These are phyloP conservation scores for Eristalis intricaria DNA, from an alignment of 2,888 invertebrate species.

Conservation along the genomic window DNA sequence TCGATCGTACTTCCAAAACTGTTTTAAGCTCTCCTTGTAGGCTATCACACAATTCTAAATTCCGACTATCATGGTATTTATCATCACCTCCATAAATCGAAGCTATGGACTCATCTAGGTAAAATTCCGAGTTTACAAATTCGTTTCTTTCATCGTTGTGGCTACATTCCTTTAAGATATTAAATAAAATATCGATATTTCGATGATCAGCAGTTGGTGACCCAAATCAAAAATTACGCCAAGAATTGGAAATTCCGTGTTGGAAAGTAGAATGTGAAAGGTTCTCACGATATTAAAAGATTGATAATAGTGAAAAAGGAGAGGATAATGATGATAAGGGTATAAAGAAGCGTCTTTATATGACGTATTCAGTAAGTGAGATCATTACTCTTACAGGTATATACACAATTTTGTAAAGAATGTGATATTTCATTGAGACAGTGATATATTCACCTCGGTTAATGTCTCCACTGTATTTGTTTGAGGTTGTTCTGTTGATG, in stretches of 20 bases:
- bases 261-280: not conserved
- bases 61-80: slow-evolving; percentile 17
- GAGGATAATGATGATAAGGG: not conserved
- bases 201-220: slow-evolving; percentile 55
- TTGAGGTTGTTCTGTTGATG: slow-evolving; percentile 76
- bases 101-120: slow-evolving; percentile 94
- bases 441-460: slow-evolving; percentile 76
- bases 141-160: slow-evolving; percentile 80
- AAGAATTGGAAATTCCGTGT: not conserved
- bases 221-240: slow-evolving; percentile 12
- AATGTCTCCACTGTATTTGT: slow-evolving; percentile 78
- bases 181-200: slow-evolving; percentile 42
- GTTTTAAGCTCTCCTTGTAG: not conserved
- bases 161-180: slow-evolving; percentile 49
- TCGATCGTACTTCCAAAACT: slow-evolving; percentile 28
- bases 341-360: not conserved
- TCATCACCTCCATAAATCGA: slow-evolving; percentile 84
- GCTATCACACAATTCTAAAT: not conserved
- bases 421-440: slow-evolving; percentile 41
- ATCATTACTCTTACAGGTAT: not conserved
- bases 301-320: not conserved
- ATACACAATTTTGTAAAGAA: not conserved
- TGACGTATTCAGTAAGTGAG: not conserved
- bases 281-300: not conserved
- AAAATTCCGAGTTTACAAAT: slow-evolving; percentile 91